These are phyloP conservation scores for Melanitta fusca DNA, from an alignment of 2,797 vertebrate species.

Conservation along the genomic window DNA sequence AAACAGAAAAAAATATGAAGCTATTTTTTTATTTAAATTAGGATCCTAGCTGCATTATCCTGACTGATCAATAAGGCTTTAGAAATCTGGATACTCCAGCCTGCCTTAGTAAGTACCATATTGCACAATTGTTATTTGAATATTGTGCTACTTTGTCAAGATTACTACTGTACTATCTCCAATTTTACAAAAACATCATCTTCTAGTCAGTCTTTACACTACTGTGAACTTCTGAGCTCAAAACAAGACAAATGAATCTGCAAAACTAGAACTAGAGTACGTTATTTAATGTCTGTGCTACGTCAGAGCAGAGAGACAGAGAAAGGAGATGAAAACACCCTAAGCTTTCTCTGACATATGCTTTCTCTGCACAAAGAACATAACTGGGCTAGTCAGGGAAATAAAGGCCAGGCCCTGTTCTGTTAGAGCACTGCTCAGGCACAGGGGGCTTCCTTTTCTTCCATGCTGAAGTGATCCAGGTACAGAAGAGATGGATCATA, in stretches of 20 bases:
- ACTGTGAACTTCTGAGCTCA: neutral
- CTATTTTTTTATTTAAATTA: neutral
- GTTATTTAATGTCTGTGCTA: neutral
- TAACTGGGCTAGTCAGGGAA: neutral
- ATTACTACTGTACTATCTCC: no score
- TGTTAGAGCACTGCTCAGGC: neutral
- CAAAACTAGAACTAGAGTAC: neutral
- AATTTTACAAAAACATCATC: neutral
- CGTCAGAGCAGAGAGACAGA: neutral
- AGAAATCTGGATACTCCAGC: neutral
- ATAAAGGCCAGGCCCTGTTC: neutral
- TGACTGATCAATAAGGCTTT: neutral
- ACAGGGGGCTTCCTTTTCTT: neutral
- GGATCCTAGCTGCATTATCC: neutral
- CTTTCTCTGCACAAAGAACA: rapidly evolving
- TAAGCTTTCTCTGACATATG: neutral
- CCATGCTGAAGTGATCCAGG: neutral
- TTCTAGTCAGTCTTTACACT: neutral
- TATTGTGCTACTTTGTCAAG: neutral
- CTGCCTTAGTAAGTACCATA: neutral
- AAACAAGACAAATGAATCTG: neutral
- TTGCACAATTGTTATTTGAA: neutral
- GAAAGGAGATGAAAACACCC: neutral
- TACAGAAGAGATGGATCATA: neutral
- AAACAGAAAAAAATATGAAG: neutral